Base-by-base conservation (phyloP, 2,888 invertebrate species). In the Biston stratarius region DNA sequence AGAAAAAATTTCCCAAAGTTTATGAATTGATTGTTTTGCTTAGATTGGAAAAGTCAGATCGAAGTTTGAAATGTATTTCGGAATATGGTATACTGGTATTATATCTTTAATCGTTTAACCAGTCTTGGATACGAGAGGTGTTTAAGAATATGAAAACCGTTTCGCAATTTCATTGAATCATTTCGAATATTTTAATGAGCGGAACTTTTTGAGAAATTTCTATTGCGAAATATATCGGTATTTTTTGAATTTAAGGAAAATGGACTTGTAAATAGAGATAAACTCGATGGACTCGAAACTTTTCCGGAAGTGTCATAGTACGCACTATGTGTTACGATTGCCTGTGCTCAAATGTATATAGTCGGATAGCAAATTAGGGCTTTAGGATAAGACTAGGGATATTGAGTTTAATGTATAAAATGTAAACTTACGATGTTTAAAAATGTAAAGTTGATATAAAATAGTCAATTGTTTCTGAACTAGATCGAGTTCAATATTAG, bases 241-340 rank as follows among this genome's bases (percentile, higher is more conserved):
- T 14, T 40, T 53, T 44, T 12, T 11, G 33, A 55, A 55, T 47
- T 24, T 44, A 64, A 48, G 10, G 14, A 45, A 64, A 52, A 67
- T 60, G 61, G 69, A 70, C 68, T 74, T 74, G 72, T 70, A 74
- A 67, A 72, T 68, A 73, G 51, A 55, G 63, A 48, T 47, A 11
- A 47, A 47, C 47, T 49, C 11, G 49, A 79, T 77, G 86, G 85
- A 91, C 87, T 88, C 75, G 67, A 88, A 90, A 88, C 92, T 92
- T 92, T 92, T 88, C 81, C 89, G 90, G 87, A 92, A 92, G 92
- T 92, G 88, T 89, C 85, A 88, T 87, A 89, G 92, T 92, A 92
- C 80, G 90, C 93, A 92, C 92, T 83, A 90, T 92, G 92, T 92
- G 91, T 91, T 86, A 81, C 78, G 82, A 88, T 69, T 58, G 61